phyloP scores from a whole-genome alignment of 2,797 vertebrate species.

The Aratinga solstitialis region DNA sequence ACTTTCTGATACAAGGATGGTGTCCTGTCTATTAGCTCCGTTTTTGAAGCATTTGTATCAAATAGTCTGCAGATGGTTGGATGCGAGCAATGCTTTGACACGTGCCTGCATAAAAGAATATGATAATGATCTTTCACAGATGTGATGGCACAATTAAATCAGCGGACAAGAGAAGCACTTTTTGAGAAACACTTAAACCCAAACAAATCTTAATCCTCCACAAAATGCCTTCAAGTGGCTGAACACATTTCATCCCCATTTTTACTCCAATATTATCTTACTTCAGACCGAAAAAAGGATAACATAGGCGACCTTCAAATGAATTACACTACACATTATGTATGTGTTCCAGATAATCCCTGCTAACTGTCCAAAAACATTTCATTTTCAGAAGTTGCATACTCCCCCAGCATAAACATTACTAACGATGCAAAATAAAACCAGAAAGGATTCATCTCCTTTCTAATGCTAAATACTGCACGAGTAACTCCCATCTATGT shows the following conservation, averaged over 20 bases:
- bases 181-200: conserved; percentile 8
- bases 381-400: conserved; percentile 57
- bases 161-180: conserved; percentile 9
- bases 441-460: conserved; percentile 9
- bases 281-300: not conserved
- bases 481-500: conserved; percentile 6
- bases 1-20: not conserved
- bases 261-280: not conserved
- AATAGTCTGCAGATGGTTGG: not conserved
- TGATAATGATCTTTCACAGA: conserved; percentile 39
- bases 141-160: not conserved
- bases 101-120: not conserved
- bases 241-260: conserved; percentile 28
- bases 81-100: not conserved
- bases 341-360: conserved; percentile 34
- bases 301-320: not conserved
- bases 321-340: conserved; percentile 30
- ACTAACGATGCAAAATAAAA: conserved; percentile 45
- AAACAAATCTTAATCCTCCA: conserved; percentile 25
- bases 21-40: not conserved
- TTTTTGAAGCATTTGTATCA: not conserved
- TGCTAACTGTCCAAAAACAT: conserved; percentile 29
- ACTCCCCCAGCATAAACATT: conserved; percentile 30
- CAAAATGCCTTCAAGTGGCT: conserved; percentile 15
- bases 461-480: conserved; percentile 49